Evolutionary conservation across 2,797 vertebrate genomes (phyloP).

Genomic region (Melanotaenia maccullochi): DNA sequence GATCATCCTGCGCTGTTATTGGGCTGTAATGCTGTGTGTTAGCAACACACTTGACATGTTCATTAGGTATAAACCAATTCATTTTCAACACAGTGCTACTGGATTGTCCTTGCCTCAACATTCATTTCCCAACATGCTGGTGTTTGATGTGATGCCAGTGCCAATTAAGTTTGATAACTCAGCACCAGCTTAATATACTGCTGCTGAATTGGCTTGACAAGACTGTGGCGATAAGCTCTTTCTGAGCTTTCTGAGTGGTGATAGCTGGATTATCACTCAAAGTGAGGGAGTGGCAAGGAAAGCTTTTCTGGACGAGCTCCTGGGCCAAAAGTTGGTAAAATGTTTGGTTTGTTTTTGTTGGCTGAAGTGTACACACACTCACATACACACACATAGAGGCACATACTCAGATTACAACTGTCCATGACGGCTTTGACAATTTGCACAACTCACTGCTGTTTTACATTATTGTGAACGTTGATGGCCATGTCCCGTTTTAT

Average conservation of each 20-base stretch:
- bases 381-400: slow-evolving; percentile 11
- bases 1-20: slow-evolving; percentile 46
- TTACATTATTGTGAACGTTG: slow-evolving; percentile 35
- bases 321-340: slow-evolving; percentile 65
- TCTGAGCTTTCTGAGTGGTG: slow-evolving; percentile 55
- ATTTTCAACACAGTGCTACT: slow-evolving; percentile 64
- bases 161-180: slow-evolving; percentile 79
- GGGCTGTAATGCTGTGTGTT: slow-evolving; percentile 44
- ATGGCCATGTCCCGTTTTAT: slow-evolving; percentile 43
- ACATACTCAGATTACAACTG: slow-evolving; percentile 45
- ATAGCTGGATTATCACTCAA: slow-evolving; percentile 60
- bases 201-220: slow-evolving; percentile 75
- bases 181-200: slow-evolving; percentile 69
- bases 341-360: slow-evolving; percentile 65
- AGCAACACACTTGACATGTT: slow-evolving; percentile 65
- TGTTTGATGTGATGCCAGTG: slow-evolving; percentile 76
- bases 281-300: slow-evolving; percentile 42
- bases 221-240: slow-evolving; percentile 66
- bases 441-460: slow-evolving; percentile 53
- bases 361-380: slow-evolving; percentile 30
- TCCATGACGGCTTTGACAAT: slow-evolving; percentile 50
- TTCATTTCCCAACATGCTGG: slow-evolving; percentile 68
- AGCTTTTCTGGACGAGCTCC: slow-evolving; percentile 52
- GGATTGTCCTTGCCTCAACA: slow-evolving; percentile 75
- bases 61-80: slow-evolving; percentile 72